Conservation (phyloP, 1,140 invertebrate genomes). For the Formica selysi region DNA sequence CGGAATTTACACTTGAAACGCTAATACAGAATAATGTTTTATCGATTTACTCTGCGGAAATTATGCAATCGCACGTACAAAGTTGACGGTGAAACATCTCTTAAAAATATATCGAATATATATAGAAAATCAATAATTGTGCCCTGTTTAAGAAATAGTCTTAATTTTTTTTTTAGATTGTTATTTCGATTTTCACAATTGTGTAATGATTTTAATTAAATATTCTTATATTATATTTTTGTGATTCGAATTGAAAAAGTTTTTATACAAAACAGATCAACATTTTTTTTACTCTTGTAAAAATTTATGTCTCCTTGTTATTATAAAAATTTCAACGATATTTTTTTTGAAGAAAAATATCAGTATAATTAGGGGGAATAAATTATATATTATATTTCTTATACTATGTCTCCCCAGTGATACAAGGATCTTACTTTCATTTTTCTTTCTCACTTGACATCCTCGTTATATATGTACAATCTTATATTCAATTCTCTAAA, state of each 20-base stretch:
- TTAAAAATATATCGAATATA: neutral
- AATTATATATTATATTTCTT: neutral
- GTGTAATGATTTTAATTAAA: neutral
- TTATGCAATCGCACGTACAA: neutral
- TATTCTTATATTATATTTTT: neutral
- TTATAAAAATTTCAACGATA: too few relatives aligned
- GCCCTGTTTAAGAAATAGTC: neutral
- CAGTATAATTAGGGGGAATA: too few relatives aligned
- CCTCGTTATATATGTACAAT: constrained; percentile 15
- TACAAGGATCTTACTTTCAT: neutral
- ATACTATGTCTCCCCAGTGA: too few relatives aligned
- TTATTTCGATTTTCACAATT: neutral
- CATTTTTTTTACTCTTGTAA: neutral
- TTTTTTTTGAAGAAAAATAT: too few relatives aligned
- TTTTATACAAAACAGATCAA: neutral
- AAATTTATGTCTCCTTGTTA: too few relatives aligned
- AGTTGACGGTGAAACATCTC: neutral
- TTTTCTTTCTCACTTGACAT: neutral
- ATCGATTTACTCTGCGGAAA: constrained; percentile 1
- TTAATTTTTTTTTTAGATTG: neutral
- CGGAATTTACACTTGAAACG: constrained; percentile 23
- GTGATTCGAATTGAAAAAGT: neutral
- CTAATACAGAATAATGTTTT: constrained; percentile 29
- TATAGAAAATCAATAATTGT: neutral
- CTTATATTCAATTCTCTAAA: constrained; percentile 50